phyloP scores from a whole-genome alignment of 2,888 invertebrate species.

The Heterodera filipjevi region DNA sequence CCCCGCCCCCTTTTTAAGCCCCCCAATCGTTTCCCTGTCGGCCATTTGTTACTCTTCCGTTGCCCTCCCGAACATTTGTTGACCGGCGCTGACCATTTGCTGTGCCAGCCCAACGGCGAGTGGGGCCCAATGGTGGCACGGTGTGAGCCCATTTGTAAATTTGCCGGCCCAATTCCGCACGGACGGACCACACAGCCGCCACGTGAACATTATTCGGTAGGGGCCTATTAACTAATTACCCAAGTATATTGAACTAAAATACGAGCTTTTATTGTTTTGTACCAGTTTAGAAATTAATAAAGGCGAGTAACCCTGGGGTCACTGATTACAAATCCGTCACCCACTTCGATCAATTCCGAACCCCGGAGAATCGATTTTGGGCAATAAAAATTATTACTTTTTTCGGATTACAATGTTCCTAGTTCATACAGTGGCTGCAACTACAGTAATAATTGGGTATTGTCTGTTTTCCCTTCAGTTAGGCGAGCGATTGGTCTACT shows the following conservation, averaged over 20 bases:
- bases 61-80: slow-evolving; percentile 86
- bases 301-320: no score
- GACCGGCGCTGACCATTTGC: slow-evolving; percentile 85
- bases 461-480: no score
- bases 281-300: no score
- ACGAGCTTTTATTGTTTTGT: no score
- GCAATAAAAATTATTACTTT: no score
- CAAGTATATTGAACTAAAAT: neutral
- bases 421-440: no score
- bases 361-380: no score
- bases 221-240: neutral
- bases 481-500: slow-evolving; percentile 61
- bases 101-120: slow-evolving; percentile 83
- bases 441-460: no score
- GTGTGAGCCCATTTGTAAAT: slow-evolving; percentile 50
- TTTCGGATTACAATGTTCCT: no score
- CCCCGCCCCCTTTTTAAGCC: neutral
- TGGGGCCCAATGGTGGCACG: slow-evolving; percentile 70
- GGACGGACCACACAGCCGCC: slow-evolving; percentile 54
- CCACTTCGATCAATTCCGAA: no score
- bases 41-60: slow-evolving; percentile 83
- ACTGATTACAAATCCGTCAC: no score
- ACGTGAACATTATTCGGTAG: slow-evolving; percentile 53
- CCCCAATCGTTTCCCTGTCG: slow-evolving; percentile 64
- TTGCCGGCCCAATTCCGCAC: slow-evolving; percentile 55